Percentiles rank a stretch among this genome's conserved stretches.
These are phyloP conservation scores for Diabrotica virgifera DNA, from an alignment of 1,140 invertebrate species.

Conservation along the genomic window DNA sequence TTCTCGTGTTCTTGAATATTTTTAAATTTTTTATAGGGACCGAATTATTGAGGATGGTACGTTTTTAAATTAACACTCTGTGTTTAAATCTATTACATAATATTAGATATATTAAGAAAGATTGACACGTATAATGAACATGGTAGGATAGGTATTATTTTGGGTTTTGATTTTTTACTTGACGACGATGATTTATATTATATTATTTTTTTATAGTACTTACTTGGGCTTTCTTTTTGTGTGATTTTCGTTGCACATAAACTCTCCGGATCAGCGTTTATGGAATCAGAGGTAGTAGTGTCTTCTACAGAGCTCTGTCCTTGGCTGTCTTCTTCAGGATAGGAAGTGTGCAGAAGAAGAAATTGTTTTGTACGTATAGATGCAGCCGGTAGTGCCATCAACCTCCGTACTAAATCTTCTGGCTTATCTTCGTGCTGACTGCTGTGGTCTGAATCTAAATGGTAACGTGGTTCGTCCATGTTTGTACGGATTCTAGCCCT, in stretches of 20 bases:
- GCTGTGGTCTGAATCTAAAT: constrained; percentile 53
- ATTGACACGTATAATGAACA: no score
- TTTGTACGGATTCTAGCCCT: constrained; percentile 39
- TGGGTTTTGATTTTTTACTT: no score
- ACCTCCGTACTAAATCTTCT: constrained; percentile 47
- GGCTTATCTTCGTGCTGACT: constrained; percentile 53
- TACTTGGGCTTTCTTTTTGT: background rate
- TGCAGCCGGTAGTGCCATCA: constrained; percentile 42
- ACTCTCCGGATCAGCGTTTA: constrained; percentile 52
- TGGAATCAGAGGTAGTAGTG: constrained; percentile 51
- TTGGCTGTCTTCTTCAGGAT: constrained; percentile 44
- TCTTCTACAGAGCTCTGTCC: constrained; percentile 51
- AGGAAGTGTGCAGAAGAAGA: constrained; percentile 39
- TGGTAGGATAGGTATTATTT: no score
- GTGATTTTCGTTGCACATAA: background rate
- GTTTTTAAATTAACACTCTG: no score
- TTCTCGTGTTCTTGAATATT: no score
- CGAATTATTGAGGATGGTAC: no score
- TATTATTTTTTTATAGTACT: background rate
- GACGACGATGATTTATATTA: background rate
- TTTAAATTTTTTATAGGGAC: no score
- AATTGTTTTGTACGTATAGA: constrained; percentile 43
- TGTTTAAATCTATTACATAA: no score
- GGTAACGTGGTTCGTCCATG: constrained; percentile 47
- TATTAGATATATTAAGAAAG: no score